Base-by-base conservation (phyloP, 2,113 vertebrate species). In the Tetrao urogallus region DNA sequence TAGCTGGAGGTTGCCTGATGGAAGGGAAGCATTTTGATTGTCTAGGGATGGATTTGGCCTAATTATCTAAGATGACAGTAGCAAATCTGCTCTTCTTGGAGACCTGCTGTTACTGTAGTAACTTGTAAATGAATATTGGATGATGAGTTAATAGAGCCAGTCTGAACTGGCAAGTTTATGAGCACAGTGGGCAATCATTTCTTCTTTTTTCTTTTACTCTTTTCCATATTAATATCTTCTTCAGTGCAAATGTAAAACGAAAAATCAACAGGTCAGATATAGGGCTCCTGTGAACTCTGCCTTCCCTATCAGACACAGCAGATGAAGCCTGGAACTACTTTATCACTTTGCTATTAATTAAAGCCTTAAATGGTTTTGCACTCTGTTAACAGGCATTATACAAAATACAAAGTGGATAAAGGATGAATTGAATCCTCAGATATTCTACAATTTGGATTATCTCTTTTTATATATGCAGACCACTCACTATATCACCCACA, bases 1-100 rank as follows among this genome's bases (percentile, higher is more conserved):
- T 93, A 94, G 94, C 89, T 90, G 80, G 43, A 91, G 58, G 69
- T 81, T 61, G 83, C 82, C 77, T 89, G 81, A 74, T 77, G 86
- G 90, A 94, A 34, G 48, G 66, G 52, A 74, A 90, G 78, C 72
- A 81, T 94, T 91, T 93, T 2, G 11, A 75, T 95, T 94, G 79
- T 91, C 79, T 97, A 22, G 5, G 92, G 92, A 82, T 95, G 52
- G 57, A 76, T 93, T 72, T 91, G 52, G 78, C 92, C 76, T 96
- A 95, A 97, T 98, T 97, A 96, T 90, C 94, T 91, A 85, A 93
- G 80, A 73, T 79, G 87, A 95, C 93, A 94, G 78, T 90, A 95
- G 94, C 88, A 96, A 97, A 91, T 67, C 38, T 91, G 72, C 75
- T 95, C 74, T 36, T 93, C 94, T 93, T 84, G 86, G 97, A 97